Conservation (phyloP, 2,888 invertebrate species). For the Lepidocyrtoides sp. region DNA sequence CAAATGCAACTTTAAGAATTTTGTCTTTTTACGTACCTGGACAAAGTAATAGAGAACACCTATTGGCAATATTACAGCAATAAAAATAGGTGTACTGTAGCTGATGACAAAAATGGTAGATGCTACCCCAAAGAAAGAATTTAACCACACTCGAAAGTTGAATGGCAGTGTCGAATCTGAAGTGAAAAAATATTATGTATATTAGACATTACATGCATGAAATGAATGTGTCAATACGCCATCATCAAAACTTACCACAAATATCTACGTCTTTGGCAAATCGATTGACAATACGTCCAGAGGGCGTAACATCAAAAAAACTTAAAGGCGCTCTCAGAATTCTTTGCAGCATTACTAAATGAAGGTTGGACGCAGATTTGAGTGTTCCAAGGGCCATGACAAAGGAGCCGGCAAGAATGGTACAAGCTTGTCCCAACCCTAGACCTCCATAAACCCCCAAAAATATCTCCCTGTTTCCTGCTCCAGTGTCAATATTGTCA, state of each 20-base stretch:
- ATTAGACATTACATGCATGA: conserved; percentile 73
- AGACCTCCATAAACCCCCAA: conserved; percentile 86
- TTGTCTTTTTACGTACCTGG: too few species aligned
- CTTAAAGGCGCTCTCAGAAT: conserved; percentile 85
- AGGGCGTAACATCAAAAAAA: conserved; percentile 87
- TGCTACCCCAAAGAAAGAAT: not conserved
- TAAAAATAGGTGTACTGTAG: conserved; percentile 94
- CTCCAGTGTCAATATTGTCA: too few species aligned
- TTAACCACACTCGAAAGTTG: too few species aligned
- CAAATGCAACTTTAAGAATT: too few species aligned
- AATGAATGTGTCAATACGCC: conserved; percentile 81
- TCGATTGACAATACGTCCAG: conserved; percentile 90
- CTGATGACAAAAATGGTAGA: conserved; percentile 91
- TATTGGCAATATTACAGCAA: conserved; percentile 93
- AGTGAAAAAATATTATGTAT: conserved; percentile 13
- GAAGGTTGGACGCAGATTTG: conserved; percentile 85
- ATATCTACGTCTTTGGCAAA: conserved; percentile 89
- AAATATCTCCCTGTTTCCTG: too few species aligned
- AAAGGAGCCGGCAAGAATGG: conserved; percentile 84
- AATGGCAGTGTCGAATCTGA: too few species aligned
- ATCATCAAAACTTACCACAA: conserved; percentile 57
- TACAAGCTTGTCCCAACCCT: conserved; percentile 86
- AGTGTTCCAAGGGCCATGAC: conserved; percentile 85
- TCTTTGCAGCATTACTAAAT: conserved; percentile 84
- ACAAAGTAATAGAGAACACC: conserved; percentile 94